These are phyloP conservation scores for Boulengeromyrus knoepffleri DNA, from an alignment of 2,113 vertebrate species.

Conservation along the genomic window DNA sequence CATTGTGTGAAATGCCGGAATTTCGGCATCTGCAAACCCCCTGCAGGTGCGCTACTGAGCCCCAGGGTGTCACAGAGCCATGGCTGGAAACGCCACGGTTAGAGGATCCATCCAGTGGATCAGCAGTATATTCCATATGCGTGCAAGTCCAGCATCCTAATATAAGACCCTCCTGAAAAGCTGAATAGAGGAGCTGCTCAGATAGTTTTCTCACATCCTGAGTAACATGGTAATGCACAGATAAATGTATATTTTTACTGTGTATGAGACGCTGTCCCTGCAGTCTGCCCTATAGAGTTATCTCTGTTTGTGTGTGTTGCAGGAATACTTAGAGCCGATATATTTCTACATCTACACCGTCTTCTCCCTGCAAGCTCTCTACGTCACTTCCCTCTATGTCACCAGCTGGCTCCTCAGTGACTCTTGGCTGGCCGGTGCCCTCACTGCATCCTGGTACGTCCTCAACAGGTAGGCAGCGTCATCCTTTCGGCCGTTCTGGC, in stretches of 20 bases:
- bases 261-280: conserved; percentile 14
- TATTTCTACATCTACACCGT: conserved; percentile 99
- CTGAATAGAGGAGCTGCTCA: neutral
- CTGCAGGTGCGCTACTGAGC: neutral
- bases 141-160: neutral
- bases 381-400: conserved; percentile 81
- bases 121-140: neutral
- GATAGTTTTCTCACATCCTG: neutral
- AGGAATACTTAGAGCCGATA: conserved; percentile 87
- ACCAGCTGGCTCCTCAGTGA: conserved; percentile 93
- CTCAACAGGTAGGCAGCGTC: conserved; percentile 76
- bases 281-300: neutral
- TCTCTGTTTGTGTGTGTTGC: conserved; percentile 39
- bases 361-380: conserved; percentile 89
- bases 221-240: neutral
- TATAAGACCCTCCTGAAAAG: neutral
- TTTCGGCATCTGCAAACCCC: neutral
- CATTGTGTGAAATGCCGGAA: neutral
- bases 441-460: conserved; percentile 88
- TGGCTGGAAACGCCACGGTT: neutral
- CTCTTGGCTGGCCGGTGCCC: conserved; percentile 82
- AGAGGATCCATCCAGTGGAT: neutral
- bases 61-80: neutral
- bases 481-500: neutral
- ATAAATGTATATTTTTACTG: neutral